A percentile compares a stretch with the other conserved stretches of the same genome.
These are phyloP conservation scores for Trachelus stipa DNA, from an alignment of 2,888 invertebrate genomes.

Conservation along the genomic window DNA sequence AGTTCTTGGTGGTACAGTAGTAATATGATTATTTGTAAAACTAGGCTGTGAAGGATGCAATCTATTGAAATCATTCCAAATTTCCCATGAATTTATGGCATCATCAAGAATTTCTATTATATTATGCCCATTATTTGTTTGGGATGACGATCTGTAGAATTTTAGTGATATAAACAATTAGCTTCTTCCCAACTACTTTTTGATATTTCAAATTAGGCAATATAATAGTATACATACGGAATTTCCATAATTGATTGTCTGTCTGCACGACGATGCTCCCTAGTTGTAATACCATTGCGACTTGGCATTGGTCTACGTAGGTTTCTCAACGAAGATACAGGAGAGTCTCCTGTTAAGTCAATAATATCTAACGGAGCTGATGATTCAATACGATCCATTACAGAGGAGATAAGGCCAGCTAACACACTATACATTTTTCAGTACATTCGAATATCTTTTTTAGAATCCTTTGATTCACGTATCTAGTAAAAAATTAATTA, in stretches of 20 bases:
- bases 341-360: conserved; percentile 42
- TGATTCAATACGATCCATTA: neutral
- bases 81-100: neutral
- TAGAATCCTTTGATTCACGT: neutral
- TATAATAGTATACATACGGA: neutral
- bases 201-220: neutral
- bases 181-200: neutral
- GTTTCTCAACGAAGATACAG: conserved; percentile 1
- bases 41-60: neutral
- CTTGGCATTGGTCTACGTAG: neutral
- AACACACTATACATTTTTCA: neutral
- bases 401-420: neutral
- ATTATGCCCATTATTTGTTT: neutral
- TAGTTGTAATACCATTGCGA: neutral
- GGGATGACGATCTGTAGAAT: neutral
- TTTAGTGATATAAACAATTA: neutral
- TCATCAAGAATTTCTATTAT: neutral
- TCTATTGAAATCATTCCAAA: neutral
- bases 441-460: neutral
- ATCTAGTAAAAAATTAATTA: neutral
- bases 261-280: neutral
- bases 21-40: neutral
- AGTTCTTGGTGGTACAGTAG: neutral
- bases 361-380: conserved; percentile 32
- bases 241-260: neutral